A percentile compares a stretch with the other conserved stretches of the same genome.
phyloP scores from a whole-genome alignment of 2,888 invertebrate species.

The Catocala nupta region DNA sequence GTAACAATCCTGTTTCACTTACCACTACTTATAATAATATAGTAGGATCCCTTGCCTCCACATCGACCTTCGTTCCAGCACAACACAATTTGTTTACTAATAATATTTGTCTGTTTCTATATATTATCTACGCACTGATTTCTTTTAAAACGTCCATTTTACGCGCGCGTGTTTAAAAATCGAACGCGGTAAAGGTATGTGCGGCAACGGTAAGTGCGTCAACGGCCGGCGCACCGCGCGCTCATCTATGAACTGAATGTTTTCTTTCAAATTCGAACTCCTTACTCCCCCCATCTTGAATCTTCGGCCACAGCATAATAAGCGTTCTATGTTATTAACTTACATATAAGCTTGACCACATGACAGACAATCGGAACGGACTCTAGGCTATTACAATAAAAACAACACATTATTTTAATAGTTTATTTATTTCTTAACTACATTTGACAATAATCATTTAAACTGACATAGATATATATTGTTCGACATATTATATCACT shows the following conservation, averaged over 20 bases:
- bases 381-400: slow-evolving; percentile 21
- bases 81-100: slow-evolving; percentile 54
- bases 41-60: slow-evolving; percentile 59
- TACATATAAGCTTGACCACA: slow-evolving; percentile 34
- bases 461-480: slow-evolving; percentile 34
- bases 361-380: slow-evolving; percentile 34
- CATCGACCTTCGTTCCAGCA: slow-evolving; percentile 53
- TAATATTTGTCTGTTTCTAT: slow-evolving; percentile 50
- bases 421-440: slow-evolving; percentile 48
- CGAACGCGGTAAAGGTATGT: slow-evolving; percentile 25
- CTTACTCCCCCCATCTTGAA: slow-evolving; percentile 46
- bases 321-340: no score
- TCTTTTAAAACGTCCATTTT: slow-evolving; percentile 60
- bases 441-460: slow-evolving; percentile 45
- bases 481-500: slow-evolving; percentile 39
- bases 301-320: slow-evolving; percentile 33
- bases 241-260: slow-evolving; percentile 74
- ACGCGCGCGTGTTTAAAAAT: slow-evolving; percentile 60
- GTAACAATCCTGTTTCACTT: slow-evolving; percentile 69
- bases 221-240: slow-evolving; percentile 62
- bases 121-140: slow-evolving; percentile 56
- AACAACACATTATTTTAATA: slow-evolving; percentile 32
- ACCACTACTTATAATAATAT: slow-evolving; percentile 65
- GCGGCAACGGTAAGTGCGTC: slow-evolving; percentile 48
- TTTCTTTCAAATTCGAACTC: slow-evolving; percentile 60